A percentile compares a stretch with the other conserved stretches of the same genome.
phyloP scores from a whole-genome alignment of 35 echinoderm and acorn worm species.

The Patiria miniata region DNA sequence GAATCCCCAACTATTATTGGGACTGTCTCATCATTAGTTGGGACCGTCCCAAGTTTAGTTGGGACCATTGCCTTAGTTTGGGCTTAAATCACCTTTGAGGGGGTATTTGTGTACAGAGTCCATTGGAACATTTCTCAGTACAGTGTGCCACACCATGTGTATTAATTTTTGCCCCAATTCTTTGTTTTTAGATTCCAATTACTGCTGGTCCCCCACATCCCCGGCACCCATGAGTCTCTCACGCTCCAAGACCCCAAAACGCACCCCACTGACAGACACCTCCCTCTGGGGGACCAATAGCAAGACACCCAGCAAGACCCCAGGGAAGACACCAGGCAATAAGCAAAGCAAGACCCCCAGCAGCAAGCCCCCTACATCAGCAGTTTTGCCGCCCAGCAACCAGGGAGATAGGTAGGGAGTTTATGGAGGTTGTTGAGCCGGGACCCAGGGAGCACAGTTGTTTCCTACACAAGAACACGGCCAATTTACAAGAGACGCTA shows the following conservation, averaged over 20 bases:
- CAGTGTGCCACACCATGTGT: too few relatives aligned
- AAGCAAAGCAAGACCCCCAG: not conserved
- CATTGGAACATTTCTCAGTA: too few relatives aligned
- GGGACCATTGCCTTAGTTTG: too few relatives aligned
- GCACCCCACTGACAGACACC: conserved; percentile 5
- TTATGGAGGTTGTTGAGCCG: not conserved
- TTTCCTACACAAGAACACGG: not conserved
- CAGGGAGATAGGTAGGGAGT: conserved; percentile 61
- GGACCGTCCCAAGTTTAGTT: too few relatives aligned
- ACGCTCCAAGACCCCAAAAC: not conserved
- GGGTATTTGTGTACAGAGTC: too few relatives aligned
- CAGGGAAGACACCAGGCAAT: not conserved
- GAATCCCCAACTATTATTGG: too few relatives aligned
- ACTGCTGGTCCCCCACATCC: not conserved
- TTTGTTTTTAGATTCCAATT: not conserved
- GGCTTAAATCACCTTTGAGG: too few relatives aligned
- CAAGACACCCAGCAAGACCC: conserved; percentile 45
- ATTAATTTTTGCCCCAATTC: not conserved
- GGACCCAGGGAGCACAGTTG: not conserved
- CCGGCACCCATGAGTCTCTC: not conserved
- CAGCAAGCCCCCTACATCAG: not conserved
- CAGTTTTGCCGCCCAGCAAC: conserved; percentile 28
- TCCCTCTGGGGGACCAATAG: conserved; percentile 30
- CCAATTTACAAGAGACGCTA: too few relatives aligned
- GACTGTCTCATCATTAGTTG: too few relatives aligned